Base-by-base conservation (phyloP, 1,140 invertebrate species). In the Dreissena rostriformis region DNA sequence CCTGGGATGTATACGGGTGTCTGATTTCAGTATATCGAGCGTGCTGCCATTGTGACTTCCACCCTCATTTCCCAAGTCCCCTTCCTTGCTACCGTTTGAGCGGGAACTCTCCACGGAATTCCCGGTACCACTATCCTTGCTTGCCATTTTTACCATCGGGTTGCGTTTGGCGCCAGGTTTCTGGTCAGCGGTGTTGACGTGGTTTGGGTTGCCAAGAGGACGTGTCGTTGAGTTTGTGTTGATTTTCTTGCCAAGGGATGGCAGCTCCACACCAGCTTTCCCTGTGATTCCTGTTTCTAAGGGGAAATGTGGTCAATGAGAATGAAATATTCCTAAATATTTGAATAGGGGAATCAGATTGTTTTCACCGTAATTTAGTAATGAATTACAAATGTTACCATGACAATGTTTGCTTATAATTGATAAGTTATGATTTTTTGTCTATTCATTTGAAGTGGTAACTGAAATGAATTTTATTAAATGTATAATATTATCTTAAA, bases 121-220 rank as follows among this genome's bases (percentile, higher is more conserved):
- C 26, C 82, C 82, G 17, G 82, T 84, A 51, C 90, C 89, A 57
- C 89, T 90, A 67, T 91, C 90, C 78, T 90, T 88, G 76, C 90
- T 91, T 22, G 88, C 83, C 73, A 87, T 89, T 81, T 91, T 90
- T 5, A 90, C 86, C 87, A 89, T 86, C 10, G 87, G 87, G 57
- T 88, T 89, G 22, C 88, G 75, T 80, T 86, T 86, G 17, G 81
- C 82, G 72, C 86, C 74, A 19, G 78, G 81, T n/a, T 63, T 39
- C 51, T 80, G 53, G 49, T 75, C 81, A 75, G 82, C 80, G 17
- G 67, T 83, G 17, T 53, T 14, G 11, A 49, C 49, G 26, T 74
- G 49, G 63, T 67, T 82, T 55, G 80, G 80, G 57, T 74, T 67
- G 24, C 71, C 71, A 6, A 82, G 80, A 0, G 80, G 80, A 10